A percentile compares a stretch with the other conserved stretches of the same genome.
phyloP scores from a whole-genome alignment of 2,888 invertebrate species.

The Diplolepis rosae region DNA sequence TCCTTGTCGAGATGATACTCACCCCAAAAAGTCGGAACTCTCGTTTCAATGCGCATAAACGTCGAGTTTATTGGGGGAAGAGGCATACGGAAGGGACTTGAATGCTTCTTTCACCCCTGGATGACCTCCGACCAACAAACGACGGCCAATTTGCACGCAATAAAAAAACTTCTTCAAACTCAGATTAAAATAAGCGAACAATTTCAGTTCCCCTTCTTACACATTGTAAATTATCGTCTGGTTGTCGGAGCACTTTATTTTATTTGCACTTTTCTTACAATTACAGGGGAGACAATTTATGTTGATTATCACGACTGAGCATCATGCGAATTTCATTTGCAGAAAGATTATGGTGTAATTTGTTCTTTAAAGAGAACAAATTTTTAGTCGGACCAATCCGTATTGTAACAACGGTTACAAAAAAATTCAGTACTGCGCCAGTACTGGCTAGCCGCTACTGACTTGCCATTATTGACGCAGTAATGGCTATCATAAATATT shows the following conservation, averaged over 20 bases:
- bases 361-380: no score
- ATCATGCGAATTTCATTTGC: no score
- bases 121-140: slow-evolving; percentile 58
- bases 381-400: no score
- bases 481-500: no score
- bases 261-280: slow-evolving; percentile 51
- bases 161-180: slow-evolving; percentile 66
- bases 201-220: slow-evolving; percentile 38
- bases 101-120: slow-evolving; percentile 21
- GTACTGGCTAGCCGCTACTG: no score
- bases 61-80: slow-evolving; percentile 11
- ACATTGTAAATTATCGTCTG: slow-evolving; percentile 58
- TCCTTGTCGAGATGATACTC: slow-evolving; percentile 6
- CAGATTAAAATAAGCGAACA: slow-evolving; percentile 66
- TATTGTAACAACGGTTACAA: no score
- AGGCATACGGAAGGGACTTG: slow-evolving; percentile 18
- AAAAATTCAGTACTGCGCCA: no score
- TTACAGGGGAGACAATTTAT: slow-evolving; percentile 21
- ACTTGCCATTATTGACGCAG: no score
- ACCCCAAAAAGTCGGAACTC: slow-evolving; percentile 12
- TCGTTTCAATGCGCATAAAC: slow-evolving; percentile 31
- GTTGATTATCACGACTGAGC: no score
- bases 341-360: no score
- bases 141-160: slow-evolving; percentile 67
- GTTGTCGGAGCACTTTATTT: slow-evolving; percentile 58